Percentiles rank a stretch among this genome's conserved stretches.
phyloP scores from a whole-genome alignment of 2,888 invertebrate genomes.

The Neria commutata region DNA sequence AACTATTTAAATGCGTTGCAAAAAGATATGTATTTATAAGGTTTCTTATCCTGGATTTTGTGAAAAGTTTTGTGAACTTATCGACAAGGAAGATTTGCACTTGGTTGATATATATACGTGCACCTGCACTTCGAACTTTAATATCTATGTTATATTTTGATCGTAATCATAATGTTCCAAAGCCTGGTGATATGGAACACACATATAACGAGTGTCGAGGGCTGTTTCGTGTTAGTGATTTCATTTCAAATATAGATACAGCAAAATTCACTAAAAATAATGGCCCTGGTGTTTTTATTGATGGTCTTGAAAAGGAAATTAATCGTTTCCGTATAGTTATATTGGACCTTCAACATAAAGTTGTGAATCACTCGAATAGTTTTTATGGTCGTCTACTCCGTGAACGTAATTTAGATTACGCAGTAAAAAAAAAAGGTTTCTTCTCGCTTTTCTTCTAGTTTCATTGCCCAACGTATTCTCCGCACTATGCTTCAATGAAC shows the following conservation, averaged over 20 bases:
- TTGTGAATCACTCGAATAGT: too few relatives aligned
- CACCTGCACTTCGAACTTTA: constrained; percentile 81
- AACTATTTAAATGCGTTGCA: constrained; percentile 78
- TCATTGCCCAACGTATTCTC: too few relatives aligned
- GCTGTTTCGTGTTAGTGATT: constrained; percentile 89
- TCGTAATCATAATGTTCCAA: constrained; percentile 78
- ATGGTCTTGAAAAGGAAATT: constrained; percentile 74
- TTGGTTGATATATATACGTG: constrained; percentile 83
- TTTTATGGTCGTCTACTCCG: too few relatives aligned
- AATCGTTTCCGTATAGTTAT: constrained; percentile 72
- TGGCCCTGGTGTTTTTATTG: constrained; percentile 80
- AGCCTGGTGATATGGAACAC: constrained; percentile 82
- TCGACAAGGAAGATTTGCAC: constrained; percentile 72
- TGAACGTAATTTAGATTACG: too few relatives aligned
- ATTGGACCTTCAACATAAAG: constrained; percentile 62
- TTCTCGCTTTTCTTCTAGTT: too few relatives aligned
- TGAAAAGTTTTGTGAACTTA: constrained; percentile 82
- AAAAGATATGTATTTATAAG: constrained; percentile 73
- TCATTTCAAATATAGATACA: constrained; percentile 88
- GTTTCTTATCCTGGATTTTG: constrained; percentile 80
- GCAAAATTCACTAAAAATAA: constrained; percentile 83
- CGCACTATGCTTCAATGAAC: too few relatives aligned
- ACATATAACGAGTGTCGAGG: constrained; percentile 88
- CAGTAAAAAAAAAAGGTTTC: too few relatives aligned
- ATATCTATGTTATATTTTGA: constrained; percentile 89